Evolutionary conservation across 2,113 vertebrate genomes (phyloP), one percentile per base, ranked within the genome.

Genomic region (Paratilapia polleni): DNA sequence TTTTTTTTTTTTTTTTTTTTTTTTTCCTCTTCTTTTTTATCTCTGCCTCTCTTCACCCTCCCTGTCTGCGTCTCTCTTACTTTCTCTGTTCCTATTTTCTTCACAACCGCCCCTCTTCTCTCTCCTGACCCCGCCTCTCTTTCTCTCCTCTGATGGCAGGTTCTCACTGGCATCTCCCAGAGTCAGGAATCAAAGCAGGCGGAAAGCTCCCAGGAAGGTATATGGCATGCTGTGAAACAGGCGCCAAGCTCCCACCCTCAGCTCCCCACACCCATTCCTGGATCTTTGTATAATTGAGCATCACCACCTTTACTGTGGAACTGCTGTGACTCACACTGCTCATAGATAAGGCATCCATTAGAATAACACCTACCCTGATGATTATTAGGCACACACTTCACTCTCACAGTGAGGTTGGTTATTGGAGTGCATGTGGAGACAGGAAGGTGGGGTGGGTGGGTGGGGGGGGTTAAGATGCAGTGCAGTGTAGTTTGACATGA

Each of bases 281-380:
- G 66, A 63, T 84, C 85, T 64, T 68, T 90, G 85, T 91, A 91
- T 91, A 91, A 92, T 78, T 92, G 92, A 90, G 75, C 89, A 81
- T 84, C 87, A 73, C 90, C 81, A 89, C 80, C 93, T 90, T 94
- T 85, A 61, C 54, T 10, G 8, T 88, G 74, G 64, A 80, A 58
- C 82, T 70, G 84, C 62, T 59, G 43, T 89, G 91, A 82, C 84
- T 91, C 91, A 89, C 83, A 58, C 81, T 43, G 62, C 82, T 77
- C 17, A 3, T 80, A 83, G 64, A 70, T 66, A 57, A 79, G 77
- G 78, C 60, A n/a, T 62, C 61, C 60, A 80, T 88, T 87, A 90
- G 82, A 85, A 77, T 59, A 81, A 79, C 76, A 3, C 83, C 73
- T 56, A 82, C 82, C 43, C 74, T 38, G 52, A 79, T 80, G 77